Evolutionary conservation across 2,888 invertebrate genomes (phyloP).

Genomic region (Amblyjoppa fuscipennis): DNA sequence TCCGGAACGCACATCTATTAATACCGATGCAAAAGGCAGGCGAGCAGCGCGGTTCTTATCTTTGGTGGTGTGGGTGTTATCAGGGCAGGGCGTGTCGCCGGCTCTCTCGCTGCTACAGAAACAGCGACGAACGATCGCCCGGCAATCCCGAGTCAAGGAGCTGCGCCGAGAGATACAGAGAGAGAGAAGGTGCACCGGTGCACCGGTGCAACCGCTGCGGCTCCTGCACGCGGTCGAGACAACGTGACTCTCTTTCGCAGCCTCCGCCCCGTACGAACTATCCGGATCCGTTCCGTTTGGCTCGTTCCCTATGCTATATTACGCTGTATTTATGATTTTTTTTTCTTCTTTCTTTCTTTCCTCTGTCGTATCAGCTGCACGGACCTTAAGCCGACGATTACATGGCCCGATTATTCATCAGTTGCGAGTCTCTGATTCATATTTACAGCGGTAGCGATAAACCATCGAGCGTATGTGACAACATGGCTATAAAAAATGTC

Average conservation of each 20-base stretch:
- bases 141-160: neutral
- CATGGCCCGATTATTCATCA: constrained; percentile 1
- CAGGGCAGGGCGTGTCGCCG: constrained; percentile 84
- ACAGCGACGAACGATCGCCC: constrained; percentile 34
- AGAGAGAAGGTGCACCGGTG: constrained; percentile 55
- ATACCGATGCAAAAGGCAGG: constrained; percentile 71
- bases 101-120: constrained; percentile 70
- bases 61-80: constrained; percentile 84
- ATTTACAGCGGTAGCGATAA: neutral
- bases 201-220: constrained; percentile 30
- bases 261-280: constrained; percentile 72
- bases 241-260: constrained; percentile 69
- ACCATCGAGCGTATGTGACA: neutral
- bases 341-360: constrained; percentile 25
- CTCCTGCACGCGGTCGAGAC: constrained; percentile 34
- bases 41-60: constrained; percentile 74
- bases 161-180: constrained; percentile 23
- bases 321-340: constrained; percentile 35
- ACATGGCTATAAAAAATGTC: neutral
- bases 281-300: constrained; percentile 77
- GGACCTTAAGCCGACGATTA: constrained; percentile 1
- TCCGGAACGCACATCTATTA: constrained; percentile 83
- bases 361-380: constrained; percentile 46
- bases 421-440: neutral
- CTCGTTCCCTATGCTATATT: constrained; percentile 57